These are phyloP conservation scores for Chrysomela aeneicollis DNA, from an alignment of 2,888 invertebrate species.

Conservation along the genomic window DNA sequence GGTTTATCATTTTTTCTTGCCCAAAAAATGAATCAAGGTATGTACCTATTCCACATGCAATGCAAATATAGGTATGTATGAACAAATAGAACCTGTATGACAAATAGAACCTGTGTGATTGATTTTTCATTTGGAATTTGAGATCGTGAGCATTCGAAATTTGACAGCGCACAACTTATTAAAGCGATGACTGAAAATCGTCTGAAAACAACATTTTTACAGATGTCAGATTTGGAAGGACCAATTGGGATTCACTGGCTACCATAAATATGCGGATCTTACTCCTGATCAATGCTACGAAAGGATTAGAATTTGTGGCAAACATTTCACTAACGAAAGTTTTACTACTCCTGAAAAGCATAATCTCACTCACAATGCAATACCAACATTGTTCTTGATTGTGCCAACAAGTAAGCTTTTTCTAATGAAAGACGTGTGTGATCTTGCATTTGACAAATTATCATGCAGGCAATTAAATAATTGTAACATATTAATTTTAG, in stretches of 20 bases:
- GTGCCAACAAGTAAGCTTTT: conserved; percentile 15
- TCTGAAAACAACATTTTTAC: conserved; percentile 8
- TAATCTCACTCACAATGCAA: conserved; percentile 20
- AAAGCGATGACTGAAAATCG: conserved; percentile 5
- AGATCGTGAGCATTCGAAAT: conserved; percentile 1
- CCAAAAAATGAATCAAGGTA: conserved; percentile 19
- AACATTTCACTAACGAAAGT: conserved; percentile 25
- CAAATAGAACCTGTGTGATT: conserved; percentile 5
- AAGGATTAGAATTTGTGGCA: conserved; percentile 26
- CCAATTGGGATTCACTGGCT: conserved; percentile 25
- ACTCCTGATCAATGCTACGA: conserved; percentile 28
- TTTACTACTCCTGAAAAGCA: conserved; percentile 14
- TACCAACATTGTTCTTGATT: conserved; percentile 12
- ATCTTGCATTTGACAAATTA: too few species aligned
- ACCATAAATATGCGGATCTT: conserved; percentile 24
- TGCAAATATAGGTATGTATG: conserved; percentile 2
- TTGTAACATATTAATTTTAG: neutral
- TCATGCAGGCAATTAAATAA: too few species aligned
- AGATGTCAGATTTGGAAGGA: conserved; percentile 28
- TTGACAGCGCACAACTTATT: neutral
- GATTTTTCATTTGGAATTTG: conserved; percentile 9
- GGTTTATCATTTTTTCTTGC: conserved; percentile 16
- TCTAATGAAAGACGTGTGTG: neutral
- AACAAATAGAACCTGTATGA: too few species aligned
- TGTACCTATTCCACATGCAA: neutral